These are phyloP conservation scores for Trialeurodes vaporariorum DNA, from an alignment of 1,140 invertebrate species.

Conservation along the genomic window DNA sequence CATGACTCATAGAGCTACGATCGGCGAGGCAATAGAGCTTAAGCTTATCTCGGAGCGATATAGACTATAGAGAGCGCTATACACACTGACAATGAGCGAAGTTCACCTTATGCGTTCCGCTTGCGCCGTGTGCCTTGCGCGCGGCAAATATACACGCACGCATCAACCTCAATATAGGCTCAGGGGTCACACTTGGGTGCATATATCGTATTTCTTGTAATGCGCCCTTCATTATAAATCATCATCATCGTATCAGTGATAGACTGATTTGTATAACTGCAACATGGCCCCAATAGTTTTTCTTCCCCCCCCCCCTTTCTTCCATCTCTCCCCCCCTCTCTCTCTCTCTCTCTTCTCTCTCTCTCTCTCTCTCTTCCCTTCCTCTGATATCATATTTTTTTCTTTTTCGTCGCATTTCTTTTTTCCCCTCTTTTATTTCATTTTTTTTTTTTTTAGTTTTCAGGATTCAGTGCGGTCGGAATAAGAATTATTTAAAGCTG, in stretches of 20 bases:
- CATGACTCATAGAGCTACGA: no score
- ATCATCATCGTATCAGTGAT: background rate
- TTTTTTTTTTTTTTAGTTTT: background rate
- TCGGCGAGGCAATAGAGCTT: no score
- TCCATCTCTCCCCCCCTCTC: background rate
- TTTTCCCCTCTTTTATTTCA: background rate
- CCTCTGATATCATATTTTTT: background rate
- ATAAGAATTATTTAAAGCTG: background rate
- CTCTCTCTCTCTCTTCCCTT: background rate
- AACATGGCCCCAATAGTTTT: background rate
- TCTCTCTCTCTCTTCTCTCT: background rate
- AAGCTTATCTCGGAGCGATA: no score
- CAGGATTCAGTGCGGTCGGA: background rate
- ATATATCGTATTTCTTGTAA: background rate
- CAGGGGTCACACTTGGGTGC: background rate
- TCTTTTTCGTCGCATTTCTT: background rate
- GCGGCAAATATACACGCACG: no score
- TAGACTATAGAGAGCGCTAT: no score
- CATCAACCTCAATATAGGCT: no score
- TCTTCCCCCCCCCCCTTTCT: background rate
- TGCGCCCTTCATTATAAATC: background rate
- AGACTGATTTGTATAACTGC: background rate
- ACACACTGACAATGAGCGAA: no score
- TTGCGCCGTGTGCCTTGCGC: no score
- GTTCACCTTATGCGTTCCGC: no score